A percentile compares a stretch with the other conserved stretches of the same genome.
These are phyloP conservation scores for Cirrhinus molitorella DNA, from an alignment of 2,797 vertebrate genomes.

Conservation along the genomic window DNA sequence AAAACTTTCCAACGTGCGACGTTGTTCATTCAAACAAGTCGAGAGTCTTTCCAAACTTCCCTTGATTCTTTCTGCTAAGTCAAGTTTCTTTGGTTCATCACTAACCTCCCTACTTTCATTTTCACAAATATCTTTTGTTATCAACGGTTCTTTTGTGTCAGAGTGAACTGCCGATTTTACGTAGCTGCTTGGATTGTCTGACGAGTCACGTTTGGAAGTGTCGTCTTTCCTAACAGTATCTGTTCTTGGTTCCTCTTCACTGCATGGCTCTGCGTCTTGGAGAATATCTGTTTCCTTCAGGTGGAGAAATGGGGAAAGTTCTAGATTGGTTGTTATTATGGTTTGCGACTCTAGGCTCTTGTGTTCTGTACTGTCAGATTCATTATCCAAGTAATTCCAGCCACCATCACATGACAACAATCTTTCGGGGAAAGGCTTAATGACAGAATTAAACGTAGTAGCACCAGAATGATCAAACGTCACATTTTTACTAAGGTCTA, in stretches of 20 bases:
- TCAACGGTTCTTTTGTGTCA: slow-evolving; percentile 22
- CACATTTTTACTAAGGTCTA: slow-evolving; percentile 54
- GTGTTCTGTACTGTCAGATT: slow-evolving; percentile 45
- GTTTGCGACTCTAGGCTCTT: slow-evolving; percentile 34
- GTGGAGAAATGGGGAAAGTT: slow-evolving; percentile 54
- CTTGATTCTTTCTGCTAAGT: slow-evolving; percentile 55
- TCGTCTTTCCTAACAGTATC: slow-evolving; percentile 20
- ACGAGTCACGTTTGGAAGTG: slow-evolving; percentile 4
- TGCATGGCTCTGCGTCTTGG: slow-evolving; percentile 48
- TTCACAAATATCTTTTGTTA: slow-evolving; percentile 47
- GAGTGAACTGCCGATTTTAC: slow-evolving; percentile 19
- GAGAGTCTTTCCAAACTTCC: slow-evolving; percentile 68
- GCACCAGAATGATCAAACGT: slow-evolving; percentile 53
- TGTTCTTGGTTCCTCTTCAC: slow-evolving; percentile 42
- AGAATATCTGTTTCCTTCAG: slow-evolving; percentile 65
- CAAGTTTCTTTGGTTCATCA: slow-evolving; percentile 56
- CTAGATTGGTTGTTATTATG: slow-evolving; percentile 57
- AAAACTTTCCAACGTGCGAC: slow-evolving; percentile 62
- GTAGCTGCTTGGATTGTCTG: slow-evolving; percentile 8
- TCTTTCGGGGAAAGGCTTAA: slow-evolving; percentile 72
- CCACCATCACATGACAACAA: slow-evolving; percentile 63
- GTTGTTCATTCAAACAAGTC: slow-evolving; percentile 72
- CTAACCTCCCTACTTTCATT: slow-evolving; percentile 41
- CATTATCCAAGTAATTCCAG: slow-evolving; percentile 55
- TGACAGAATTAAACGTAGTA: slow-evolving; percentile 59